A percentile compares a stretch with the other conserved stretches of the same genome.
These are phyloP conservation scores for Thunnus maccoyii DNA, from an alignment of 2,113 vertebrate genomes.

Conservation along the genomic window DNA sequence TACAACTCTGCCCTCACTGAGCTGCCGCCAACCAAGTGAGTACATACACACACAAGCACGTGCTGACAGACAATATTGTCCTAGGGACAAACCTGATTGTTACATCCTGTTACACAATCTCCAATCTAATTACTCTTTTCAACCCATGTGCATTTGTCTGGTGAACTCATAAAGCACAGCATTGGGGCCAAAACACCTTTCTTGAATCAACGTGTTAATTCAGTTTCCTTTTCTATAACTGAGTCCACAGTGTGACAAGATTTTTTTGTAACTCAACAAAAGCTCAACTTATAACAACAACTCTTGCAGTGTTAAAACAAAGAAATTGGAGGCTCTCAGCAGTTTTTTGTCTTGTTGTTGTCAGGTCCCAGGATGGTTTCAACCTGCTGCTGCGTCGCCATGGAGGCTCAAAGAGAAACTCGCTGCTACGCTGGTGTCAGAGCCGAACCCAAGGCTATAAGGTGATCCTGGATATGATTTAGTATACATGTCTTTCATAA, in stretches of 20 bases:
- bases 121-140: neutral
- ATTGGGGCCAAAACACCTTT: neutral
- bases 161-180: constrained; percentile 12
- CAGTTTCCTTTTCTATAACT: neutral
- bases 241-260: neutral
- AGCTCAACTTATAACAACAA: neutral
- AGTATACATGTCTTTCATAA: neutral
- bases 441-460: constrained; percentile 86
- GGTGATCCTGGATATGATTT: constrained; percentile 64
- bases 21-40: constrained; percentile 75
- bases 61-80: neutral
- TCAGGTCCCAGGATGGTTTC: constrained; percentile 85
- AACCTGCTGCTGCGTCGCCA: constrained; percentile 84
- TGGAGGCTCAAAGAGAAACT: constrained; percentile 88
- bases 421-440: constrained; percentile 88
- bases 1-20: constrained; percentile 79
- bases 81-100: neutral
- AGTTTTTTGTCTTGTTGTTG: constrained; percentile 4
- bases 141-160: constrained; percentile 11
- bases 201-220: neutral
- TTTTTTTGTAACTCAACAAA: neutral
- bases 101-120: neutral
- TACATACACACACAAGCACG: constrained; percentile 18
- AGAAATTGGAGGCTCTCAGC: neutral
- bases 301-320: constrained; percentile 1